Conservation (phyloP, 2,888 invertebrate species). For the Eristalis arbustorum region DNA sequence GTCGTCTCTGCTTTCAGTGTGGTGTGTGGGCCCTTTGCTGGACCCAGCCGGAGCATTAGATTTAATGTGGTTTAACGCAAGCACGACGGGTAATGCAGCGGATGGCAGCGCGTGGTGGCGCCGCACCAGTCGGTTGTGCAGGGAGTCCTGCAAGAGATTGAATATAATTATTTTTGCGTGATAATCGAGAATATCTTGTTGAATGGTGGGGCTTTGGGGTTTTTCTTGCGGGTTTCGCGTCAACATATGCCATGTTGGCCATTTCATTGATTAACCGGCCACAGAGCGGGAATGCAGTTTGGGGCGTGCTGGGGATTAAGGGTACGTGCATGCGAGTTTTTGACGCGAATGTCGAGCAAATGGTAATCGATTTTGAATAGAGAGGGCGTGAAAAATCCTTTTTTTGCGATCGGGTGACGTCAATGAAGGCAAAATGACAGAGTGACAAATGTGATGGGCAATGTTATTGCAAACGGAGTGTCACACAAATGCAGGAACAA, state of each 20-base stretch:
- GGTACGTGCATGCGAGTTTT: no score
- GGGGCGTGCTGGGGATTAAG: no score
- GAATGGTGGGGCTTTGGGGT: neutral
- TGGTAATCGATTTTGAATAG: no score
- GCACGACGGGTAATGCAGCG: conserved; percentile 49
- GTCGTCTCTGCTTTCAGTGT: conserved; percentile 4
- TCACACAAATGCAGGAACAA: no score
- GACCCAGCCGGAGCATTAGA: conserved; percentile 34
- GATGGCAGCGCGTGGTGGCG: neutral
- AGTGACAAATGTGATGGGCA: no score
- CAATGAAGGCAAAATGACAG: no score
- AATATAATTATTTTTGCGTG: conserved; percentile 23
- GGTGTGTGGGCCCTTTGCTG: conserved; percentile 24
- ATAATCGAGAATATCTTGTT: conserved; percentile 7
- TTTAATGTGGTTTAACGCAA: conserved; percentile 50
- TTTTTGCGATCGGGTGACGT: no score
- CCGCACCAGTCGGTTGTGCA: neutral
- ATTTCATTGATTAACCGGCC: neutral
- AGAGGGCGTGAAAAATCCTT: no score
- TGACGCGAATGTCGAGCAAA: no score
- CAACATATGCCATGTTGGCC: neutral
- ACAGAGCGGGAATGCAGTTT: neutral
- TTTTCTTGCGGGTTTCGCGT: neutral
- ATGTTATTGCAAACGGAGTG: no score
- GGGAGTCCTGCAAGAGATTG: conserved; percentile 8